Percentiles rank a stretch among this genome's conserved stretches.
Evolutionary conservation across 2,113 vertebrate genomes (phyloP).

Genomic region (Centrocercus urophasianus): DNA sequence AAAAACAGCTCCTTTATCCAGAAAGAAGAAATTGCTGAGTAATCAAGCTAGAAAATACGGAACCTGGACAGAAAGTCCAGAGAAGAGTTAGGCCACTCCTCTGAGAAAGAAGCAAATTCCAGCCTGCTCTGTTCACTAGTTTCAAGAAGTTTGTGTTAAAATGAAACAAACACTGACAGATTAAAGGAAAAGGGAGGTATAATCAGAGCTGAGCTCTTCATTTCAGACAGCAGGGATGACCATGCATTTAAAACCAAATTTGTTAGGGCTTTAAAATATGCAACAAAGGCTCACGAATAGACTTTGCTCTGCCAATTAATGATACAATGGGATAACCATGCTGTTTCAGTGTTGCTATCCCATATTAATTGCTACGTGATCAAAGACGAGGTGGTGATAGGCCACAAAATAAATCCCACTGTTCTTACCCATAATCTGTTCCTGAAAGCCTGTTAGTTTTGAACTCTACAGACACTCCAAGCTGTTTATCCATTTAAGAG

Average conservation of each 20-base stretch:
- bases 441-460: neutral
- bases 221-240: neutral
- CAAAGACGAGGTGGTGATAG: neutral
- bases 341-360: neutral
- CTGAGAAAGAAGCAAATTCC: neutral
- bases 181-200: neutral
- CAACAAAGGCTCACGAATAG: neutral
- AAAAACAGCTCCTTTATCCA: neutral
- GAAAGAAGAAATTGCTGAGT: neutral
- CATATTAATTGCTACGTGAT: neutral
- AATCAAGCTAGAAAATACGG: neutral
- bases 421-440: neutral
- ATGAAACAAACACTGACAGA: neutral
- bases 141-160: neutral
- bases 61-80: neutral
- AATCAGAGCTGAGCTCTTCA: neutral
- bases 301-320: neutral
- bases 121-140: neutral
- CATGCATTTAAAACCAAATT: neutral
- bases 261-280: neutral
- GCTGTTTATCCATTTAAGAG: neutral
- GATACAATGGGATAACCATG: neutral
- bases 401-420: neutral
- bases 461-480: neutral
- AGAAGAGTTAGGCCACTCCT: neutral